Evolutionary conservation across 2,113 vertebrate species (phyloP).

Genomic region (Asarcornis scutulata): DNA sequence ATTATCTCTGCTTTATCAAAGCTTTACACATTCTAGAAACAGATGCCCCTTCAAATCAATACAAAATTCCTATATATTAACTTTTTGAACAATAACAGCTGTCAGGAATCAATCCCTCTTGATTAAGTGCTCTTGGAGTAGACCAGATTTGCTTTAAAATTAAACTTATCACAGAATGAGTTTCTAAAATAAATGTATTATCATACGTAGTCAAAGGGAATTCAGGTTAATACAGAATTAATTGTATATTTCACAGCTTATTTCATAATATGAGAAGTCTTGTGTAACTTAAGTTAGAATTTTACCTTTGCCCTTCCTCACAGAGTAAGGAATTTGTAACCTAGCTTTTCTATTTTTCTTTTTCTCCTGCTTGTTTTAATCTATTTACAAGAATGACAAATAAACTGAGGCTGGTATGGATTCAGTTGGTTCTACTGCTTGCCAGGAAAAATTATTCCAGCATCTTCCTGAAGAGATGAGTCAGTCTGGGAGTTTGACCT

Average conservation of each 20-base stretch:
- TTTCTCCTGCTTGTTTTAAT: background rate
- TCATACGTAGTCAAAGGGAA: background rate
- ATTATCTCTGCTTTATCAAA: conserved; percentile 55
- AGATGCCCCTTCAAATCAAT: conserved; percentile 55
- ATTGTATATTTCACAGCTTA: background rate
- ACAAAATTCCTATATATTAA: conserved; percentile 57
- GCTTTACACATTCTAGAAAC: conserved; percentile 61
- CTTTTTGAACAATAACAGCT: conserved; percentile 57
- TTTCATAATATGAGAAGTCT: background rate
- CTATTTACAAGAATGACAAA: background rate
- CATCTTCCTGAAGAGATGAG: background rate
- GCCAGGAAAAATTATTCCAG: background rate
- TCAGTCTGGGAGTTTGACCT: background rate
- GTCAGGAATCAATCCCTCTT: conserved; percentile 51
- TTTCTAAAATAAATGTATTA: background rate
- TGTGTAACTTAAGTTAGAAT: background rate
- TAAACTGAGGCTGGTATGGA: background rate
- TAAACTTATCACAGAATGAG: background rate
- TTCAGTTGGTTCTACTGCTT: background rate
- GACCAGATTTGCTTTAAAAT: conserved; percentile 10
- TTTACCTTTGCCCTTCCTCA: background rate
- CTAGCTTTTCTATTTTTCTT: background rate
- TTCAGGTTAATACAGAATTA: background rate
- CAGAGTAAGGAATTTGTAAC: background rate
- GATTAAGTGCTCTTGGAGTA: conserved; percentile 18